Evolutionary conservation across 2,113 vertebrate genomes (phyloP).

Genomic region (Plotosus lineatus): DNA sequence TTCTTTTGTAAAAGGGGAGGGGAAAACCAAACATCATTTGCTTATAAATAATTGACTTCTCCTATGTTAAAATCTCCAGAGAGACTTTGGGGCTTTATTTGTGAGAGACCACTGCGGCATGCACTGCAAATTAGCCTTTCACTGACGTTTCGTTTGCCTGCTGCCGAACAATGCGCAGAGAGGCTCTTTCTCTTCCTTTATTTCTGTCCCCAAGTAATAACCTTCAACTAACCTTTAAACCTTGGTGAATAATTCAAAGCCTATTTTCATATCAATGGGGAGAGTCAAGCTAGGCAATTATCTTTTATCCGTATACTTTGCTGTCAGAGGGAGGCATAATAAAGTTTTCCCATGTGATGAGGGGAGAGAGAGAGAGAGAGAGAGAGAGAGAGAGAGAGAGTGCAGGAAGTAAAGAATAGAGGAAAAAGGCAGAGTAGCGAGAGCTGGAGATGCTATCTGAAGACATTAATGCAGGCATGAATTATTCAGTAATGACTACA

Average conservation of each 20-base stretch:
- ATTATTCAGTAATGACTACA: conserved; percentile 96
- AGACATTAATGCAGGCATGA: conserved; percentile 88
- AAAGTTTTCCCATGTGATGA: conserved; percentile 85
- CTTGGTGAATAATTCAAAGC: conserved; percentile 88
- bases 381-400: conserved; percentile 63
- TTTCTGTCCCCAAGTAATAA: conserved; percentile 82
- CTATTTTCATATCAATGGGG: conserved; percentile 95
- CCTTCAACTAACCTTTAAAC: conserved; percentile 98
- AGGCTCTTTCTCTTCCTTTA: conserved; percentile 62
- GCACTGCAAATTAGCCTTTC: conserved; percentile 84
- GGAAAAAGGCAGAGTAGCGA: conserved; percentile 60
- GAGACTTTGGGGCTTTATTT: conserved; percentile 78
- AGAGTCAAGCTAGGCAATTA: conserved; percentile 95
- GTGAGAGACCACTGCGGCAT: conserved; percentile 75
- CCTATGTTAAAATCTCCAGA: conserved; percentile 81
- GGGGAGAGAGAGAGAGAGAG: conserved; percentile 61
- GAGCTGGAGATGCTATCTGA: conserved; percentile 81
- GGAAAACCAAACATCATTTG: conserved; percentile 76
- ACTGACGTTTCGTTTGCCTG: conserved; percentile 79
- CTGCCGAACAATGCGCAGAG: conserved; percentile 67
- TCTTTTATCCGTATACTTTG: conserved; percentile 93
- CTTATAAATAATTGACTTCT: conserved; percentile 91
- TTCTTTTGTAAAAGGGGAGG: neutral
- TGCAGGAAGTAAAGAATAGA: conserved; percentile 59
- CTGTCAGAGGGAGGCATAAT: conserved; percentile 89